Conservation (phyloP, 1,140 invertebrate species). For the Calliphora vicina region DNA sequence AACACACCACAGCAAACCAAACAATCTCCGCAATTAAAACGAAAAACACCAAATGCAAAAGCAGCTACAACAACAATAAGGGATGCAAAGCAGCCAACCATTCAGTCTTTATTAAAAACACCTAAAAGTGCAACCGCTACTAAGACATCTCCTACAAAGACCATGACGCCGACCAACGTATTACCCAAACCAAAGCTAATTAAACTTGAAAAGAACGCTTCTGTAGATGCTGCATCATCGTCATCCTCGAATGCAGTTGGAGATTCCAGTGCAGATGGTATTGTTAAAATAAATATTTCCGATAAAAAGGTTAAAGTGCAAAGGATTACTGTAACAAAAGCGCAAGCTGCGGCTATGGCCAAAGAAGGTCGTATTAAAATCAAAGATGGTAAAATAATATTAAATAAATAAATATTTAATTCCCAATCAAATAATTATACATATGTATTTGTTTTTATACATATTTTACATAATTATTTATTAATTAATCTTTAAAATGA, state of each 20-base stretch:
- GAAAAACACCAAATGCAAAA: neutral
- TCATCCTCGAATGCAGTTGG: neutral
- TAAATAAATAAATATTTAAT: constrained; percentile 41
- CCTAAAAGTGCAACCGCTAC: neutral
- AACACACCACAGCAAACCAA: neutral
- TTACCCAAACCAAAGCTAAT: neutral
- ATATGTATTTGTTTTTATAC: neutral
- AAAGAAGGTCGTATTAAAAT: constrained; percentile 68
- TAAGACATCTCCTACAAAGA: neutral
- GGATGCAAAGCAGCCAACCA: neutral
- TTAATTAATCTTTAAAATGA: neutral
- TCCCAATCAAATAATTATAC: neutral
- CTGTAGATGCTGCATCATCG: neutral
- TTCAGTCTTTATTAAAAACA: neutral
- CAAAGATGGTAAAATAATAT: constrained; percentile 62
- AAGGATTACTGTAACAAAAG: constrained; percentile 70
- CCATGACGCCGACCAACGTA: too few relatives aligned
- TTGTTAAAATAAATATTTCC: constrained; percentile 64
- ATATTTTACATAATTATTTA: too few relatives aligned
- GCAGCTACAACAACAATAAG: neutral
- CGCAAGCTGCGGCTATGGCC: constrained; percentile 69
- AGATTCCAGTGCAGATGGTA: neutral
- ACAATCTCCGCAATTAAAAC: neutral
- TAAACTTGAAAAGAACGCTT: neutral
- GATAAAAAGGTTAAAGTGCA: constrained; percentile 69